Evolutionary conservation across 2,888 invertebrate species (phyloP).

Genomic region (Catotricha subobsoleta): DNA sequence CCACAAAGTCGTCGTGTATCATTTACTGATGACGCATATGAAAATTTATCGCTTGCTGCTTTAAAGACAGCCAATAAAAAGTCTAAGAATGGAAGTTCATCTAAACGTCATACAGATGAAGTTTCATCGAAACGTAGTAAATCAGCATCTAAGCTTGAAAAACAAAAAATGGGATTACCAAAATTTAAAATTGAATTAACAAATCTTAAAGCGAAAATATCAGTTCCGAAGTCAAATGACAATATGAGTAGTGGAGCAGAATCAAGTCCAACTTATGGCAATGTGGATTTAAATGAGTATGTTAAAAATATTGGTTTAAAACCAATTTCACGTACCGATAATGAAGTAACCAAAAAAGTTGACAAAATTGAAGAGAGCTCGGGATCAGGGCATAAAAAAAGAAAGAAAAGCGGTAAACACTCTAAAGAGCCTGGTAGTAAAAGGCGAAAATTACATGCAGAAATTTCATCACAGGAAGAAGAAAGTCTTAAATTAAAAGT

Average conservation of each 20-base stretch:
- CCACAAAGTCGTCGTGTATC: conserved; percentile 21
- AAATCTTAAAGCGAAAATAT: conserved; percentile 22
- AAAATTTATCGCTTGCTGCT: conserved; percentile 19
- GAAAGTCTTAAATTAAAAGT: conserved; percentile 36
- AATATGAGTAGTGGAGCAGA: too few relatives aligned
- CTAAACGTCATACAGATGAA: not conserved
- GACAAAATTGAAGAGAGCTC: not conserved
- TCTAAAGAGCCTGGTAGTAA: conserved; percentile 34
- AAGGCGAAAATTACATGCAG: conserved; percentile 36
- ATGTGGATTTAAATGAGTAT: conserved; percentile 25
- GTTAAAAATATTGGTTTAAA: conserved; percentile 27
- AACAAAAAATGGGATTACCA: conserved; percentile 18
- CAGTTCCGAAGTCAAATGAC: conserved; percentile 9
- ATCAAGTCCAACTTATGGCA: conserved; percentile 9
- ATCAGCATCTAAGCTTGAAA: not conserved
- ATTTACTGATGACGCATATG: conserved; percentile 20
- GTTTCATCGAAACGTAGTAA: too few relatives aligned
- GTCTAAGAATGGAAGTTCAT: not conserved
- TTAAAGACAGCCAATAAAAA: conserved; percentile 21
- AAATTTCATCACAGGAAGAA: conserved; percentile 32
- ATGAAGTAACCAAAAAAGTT: too few relatives aligned
- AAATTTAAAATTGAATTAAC: conserved; percentile 25
- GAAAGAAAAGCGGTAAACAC: conserved; percentile 35
- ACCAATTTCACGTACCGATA: conserved; percentile 20
- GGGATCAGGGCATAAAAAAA: conserved; percentile 29